A percentile compares a stretch with the other conserved stretches of the same genome.
These are phyloP conservation scores for Lottia scabra DNA, from an alignment of 2,888 invertebrate genomes.

Conservation along the genomic window DNA sequence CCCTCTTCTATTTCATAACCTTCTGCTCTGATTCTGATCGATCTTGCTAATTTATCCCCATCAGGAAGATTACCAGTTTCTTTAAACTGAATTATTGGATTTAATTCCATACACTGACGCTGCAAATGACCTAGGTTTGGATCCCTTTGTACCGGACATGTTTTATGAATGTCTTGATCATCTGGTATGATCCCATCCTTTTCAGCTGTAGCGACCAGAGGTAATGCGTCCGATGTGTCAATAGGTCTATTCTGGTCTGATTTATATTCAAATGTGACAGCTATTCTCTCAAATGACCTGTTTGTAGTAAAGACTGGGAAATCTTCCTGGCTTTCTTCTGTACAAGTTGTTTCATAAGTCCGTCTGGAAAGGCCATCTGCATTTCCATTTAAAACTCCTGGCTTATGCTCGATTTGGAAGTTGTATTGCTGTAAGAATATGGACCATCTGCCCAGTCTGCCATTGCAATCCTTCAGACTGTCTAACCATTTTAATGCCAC, in stretches of 20 bases:
- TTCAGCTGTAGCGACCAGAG: background rate
- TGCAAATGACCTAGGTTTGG: constrained; percentile 17
- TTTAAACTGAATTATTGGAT: constrained; percentile 19
- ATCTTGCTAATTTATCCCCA: constrained; percentile 10
- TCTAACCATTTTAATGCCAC: constrained; percentile 32
- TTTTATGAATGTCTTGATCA: background rate
- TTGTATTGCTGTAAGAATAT: constrained; percentile 9
- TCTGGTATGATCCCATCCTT: no score
- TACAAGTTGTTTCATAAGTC: background rate
- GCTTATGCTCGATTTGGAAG: constrained; percentile 9
- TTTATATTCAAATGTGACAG: background rate
- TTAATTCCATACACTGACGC: constrained; percentile 24
- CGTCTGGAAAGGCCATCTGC: constrained; percentile 29
- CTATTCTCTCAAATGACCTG: background rate
- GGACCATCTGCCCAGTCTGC: constrained; percentile 29
- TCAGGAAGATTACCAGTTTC: constrained; percentile 16
- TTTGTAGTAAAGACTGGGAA: background rate
- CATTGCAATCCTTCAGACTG: constrained; percentile 24
- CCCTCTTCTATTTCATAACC: constrained; percentile 22
- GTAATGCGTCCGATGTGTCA: background rate
- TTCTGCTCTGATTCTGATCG: constrained; percentile 16
- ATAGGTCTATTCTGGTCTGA: background rate
- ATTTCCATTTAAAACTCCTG: constrained; percentile 22
- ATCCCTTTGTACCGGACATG: background rate
- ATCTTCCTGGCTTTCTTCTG: background rate